phyloP scores from a whole-genome alignment of 1,140 invertebrate species.

The Notospermus geniculatus region DNA sequence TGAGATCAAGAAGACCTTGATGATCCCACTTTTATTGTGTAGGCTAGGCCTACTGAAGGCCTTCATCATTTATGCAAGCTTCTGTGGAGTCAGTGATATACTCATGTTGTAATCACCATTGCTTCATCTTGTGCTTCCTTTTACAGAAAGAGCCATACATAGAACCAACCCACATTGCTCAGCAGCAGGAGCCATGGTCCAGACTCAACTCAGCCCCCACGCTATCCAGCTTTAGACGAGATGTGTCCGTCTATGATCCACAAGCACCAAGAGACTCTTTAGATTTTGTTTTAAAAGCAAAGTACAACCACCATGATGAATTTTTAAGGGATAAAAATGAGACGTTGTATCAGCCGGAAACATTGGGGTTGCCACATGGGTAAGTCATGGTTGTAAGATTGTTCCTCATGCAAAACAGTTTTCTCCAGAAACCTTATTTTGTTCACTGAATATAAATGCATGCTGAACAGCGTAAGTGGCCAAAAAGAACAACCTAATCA shows the following conservation, averaged over 20 bases:
- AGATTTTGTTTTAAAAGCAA: conserved; percentile 53
- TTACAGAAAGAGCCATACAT: conserved; percentile 36
- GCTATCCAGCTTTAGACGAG: conserved; percentile 42
- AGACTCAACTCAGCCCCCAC: conserved; percentile 45
- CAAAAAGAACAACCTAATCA: no score
- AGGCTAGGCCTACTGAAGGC: no score
- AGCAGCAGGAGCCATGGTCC: conserved; percentile 52
- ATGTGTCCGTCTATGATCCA: conserved; percentile 49
- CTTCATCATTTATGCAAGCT: no score
- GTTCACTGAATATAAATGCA: no score
- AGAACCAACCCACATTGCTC: conserved; percentile 43
- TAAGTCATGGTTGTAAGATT: conserved; percentile 23
- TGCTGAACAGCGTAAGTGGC: no score
- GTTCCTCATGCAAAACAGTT: background rate
- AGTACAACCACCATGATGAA: conserved; percentile 54
- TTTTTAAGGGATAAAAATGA: conserved; percentile 47
- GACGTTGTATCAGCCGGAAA: conserved; percentile 51
- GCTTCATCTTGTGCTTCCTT: no score
- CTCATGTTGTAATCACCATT: no score
- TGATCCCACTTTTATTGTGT: no score
- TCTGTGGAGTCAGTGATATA: no score
- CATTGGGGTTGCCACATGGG: conserved; percentile 45
- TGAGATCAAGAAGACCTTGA: background rate
- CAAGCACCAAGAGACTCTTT: conserved; percentile 51
- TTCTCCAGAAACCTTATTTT: background rate